Percentiles rank a stretch among this genome's conserved stretches.
These are phyloP conservation scores for Engystomops pustulosus DNA, from an alignment of 2,113 vertebrate species.

Conservation along the genomic window DNA sequence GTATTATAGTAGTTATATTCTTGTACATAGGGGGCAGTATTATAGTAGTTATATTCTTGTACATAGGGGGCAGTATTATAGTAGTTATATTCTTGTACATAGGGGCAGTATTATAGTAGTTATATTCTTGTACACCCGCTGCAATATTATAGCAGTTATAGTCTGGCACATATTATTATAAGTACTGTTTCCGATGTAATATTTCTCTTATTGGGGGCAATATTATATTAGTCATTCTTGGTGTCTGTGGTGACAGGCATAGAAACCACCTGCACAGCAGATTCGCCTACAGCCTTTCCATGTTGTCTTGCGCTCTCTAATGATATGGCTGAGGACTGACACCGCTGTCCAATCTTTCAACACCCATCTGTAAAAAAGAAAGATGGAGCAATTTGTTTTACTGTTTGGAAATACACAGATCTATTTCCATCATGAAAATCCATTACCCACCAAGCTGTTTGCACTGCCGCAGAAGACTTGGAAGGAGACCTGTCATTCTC, in stretches of 20 bases:
- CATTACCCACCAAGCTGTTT: conserved; percentile 38
- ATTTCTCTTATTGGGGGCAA: no score
- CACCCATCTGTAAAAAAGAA: background rate
- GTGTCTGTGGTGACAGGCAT: background rate
- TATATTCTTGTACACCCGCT: background rate
- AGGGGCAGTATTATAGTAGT: background rate
- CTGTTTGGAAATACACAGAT: conserved; percentile 40
- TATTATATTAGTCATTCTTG: background rate
- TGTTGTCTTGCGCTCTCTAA: background rate
- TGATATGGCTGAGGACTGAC: background rate
- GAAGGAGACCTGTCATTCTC: conserved; percentile 46
- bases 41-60: no score
- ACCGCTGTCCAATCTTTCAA: background rate
- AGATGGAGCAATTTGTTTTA: conserved; percentile 28
- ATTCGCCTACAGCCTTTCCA: background rate
- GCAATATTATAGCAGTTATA: background rate
- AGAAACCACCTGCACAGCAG: background rate
- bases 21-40: no score
- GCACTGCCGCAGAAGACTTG: background rate
- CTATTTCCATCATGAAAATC: conserved; percentile 47
- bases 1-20: no score
- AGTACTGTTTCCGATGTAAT: no score
- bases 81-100: no score
- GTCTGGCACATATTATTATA: no score
- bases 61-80: no score